These are phyloP conservation scores for Sylvia atricapilla DNA, from an alignment of 2,113 vertebrate genomes.

Conservation along the genomic window DNA sequence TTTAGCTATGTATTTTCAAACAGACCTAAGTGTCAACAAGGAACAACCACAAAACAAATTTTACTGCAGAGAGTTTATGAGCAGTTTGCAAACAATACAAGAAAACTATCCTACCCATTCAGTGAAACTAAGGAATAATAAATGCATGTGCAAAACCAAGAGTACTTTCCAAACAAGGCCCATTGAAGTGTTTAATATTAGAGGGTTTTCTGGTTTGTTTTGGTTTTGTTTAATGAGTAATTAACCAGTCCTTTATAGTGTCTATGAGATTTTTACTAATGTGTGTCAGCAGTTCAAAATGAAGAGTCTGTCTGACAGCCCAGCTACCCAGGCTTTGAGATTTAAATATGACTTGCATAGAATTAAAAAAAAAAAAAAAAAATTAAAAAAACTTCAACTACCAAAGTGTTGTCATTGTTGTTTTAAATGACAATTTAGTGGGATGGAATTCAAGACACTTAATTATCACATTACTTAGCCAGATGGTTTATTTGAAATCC, in stretches of 20 bases:
- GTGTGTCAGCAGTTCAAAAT: background rate
- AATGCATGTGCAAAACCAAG: background rate
- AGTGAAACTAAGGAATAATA: background rate
- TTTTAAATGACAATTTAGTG: constrained; percentile 37
- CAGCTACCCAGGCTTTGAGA: background rate
- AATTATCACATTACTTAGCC: constrained; percentile 29
- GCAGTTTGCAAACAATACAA: background rate
- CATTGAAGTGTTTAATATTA: background rate
- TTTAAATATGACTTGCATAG: background rate
- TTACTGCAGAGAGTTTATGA: background rate
- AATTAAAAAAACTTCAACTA: background rate
- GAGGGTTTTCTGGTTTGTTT: background rate
- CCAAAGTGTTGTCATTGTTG: constrained; percentile 13
- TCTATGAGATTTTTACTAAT: background rate
- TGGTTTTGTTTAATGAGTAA: background rate
- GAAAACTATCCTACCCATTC: background rate
- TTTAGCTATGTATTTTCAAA: background rate
- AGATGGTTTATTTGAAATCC: constrained; percentile 47
- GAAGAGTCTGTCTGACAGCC: background rate
- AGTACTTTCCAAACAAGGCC: background rate
- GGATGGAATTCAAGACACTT: constrained; percentile 40
- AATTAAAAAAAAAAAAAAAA: background rate
- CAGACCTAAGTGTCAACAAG: background rate
- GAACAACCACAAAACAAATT: background rate
- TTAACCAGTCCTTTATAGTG: background rate